These are phyloP conservation scores for Altica lythri DNA, from an alignment of 2,888 invertebrate species.

Conservation along the genomic window DNA sequence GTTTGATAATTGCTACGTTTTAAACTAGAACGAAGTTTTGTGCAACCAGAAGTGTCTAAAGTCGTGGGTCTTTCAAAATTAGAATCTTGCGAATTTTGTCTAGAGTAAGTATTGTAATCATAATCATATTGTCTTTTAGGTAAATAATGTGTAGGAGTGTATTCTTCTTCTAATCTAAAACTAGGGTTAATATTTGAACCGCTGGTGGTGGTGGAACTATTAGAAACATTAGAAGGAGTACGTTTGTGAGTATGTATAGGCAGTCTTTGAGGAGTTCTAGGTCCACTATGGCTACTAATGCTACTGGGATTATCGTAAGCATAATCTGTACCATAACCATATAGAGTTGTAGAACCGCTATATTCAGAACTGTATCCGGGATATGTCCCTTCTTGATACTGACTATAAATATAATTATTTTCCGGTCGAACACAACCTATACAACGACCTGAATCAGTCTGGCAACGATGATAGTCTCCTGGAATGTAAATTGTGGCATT, in stretches of 20 bases:
- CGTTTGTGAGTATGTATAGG: constrained; percentile 67
- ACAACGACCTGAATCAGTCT: constrained; percentile 49
- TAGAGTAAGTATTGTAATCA: constrained; percentile 46
- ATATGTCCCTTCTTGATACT: constrained; percentile 46
- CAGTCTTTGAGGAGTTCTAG: constrained; percentile 56
- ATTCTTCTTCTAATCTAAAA: constrained; percentile 67
- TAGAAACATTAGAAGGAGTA: constrained; percentile 77
- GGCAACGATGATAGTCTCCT: constrained; percentile 52
- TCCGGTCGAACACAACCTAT: constrained; percentile 47
- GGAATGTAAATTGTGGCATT: constrained; percentile 58
- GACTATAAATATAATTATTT: constrained; percentile 42
- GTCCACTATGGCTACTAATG: constrained; percentile 56
- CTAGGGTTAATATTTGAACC: constrained; percentile 67
- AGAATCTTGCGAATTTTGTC: constrained; percentile 61
- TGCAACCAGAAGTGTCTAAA: constrained; percentile 65
- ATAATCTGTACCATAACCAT: constrained; percentile 58
- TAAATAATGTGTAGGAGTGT: constrained; percentile 59
- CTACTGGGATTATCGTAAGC: constrained; percentile 65
- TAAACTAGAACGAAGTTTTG: constrained; percentile 77
- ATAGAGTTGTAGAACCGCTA: constrained; percentile 53
- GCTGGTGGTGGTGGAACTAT: constrained; percentile 62
- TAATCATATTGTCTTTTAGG: constrained; percentile 53
- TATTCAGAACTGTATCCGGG: constrained; percentile 55
- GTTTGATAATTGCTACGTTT: constrained; percentile 69
- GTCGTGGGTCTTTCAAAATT: constrained; percentile 65